phyloP scores from a whole-genome alignment of 1,140 invertebrate species.

The Phymorhynchus buccinoides region DNA sequence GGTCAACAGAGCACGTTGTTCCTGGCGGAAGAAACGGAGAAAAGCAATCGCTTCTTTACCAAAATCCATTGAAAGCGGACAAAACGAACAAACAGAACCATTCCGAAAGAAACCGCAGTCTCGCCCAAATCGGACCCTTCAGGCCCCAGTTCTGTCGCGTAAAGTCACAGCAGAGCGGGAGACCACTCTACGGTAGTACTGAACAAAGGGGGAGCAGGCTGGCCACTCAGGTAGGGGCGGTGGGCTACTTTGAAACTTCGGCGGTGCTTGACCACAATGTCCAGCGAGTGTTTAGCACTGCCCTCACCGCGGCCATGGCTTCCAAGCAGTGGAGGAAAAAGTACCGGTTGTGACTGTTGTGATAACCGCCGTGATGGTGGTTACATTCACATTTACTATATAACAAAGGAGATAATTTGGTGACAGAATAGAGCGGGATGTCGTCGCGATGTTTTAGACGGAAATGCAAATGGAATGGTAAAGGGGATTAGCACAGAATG shows the following conservation, averaged over 20 bases:
- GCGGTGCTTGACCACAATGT: slow-evolving; percentile 62
- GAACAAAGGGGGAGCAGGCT: slow-evolving; percentile 50
- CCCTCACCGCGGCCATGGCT: slow-evolving; percentile 48
- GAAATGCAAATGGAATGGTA: no score
- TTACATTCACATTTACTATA: neutral
- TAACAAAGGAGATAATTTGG: no score
- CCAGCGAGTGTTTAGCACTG: slow-evolving; percentile 58
- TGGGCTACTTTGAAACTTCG: slow-evolving; percentile 63
- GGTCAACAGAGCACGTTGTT: neutral
- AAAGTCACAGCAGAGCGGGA: slow-evolving; percentile 70
- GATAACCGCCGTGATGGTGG: neutral
- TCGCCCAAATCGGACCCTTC: neutral
- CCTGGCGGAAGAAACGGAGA: neutral
- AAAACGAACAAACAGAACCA: neutral
- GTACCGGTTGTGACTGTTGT: neutral
- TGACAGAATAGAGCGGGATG: no score
- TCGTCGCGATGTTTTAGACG: no score
- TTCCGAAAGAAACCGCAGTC: no score
- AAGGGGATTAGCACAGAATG: no score
- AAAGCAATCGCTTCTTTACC: neutral
- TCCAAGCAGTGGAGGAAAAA: slow-evolving; percentile 6
- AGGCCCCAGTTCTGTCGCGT: neutral
- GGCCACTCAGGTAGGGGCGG: slow-evolving; percentile 50
- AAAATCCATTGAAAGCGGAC: neutral
- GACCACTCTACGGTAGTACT: slow-evolving; percentile 82